Base-by-base conservation (phyloP, 2,888 invertebrate genomes). In the Melinaea menophilus region DNA sequence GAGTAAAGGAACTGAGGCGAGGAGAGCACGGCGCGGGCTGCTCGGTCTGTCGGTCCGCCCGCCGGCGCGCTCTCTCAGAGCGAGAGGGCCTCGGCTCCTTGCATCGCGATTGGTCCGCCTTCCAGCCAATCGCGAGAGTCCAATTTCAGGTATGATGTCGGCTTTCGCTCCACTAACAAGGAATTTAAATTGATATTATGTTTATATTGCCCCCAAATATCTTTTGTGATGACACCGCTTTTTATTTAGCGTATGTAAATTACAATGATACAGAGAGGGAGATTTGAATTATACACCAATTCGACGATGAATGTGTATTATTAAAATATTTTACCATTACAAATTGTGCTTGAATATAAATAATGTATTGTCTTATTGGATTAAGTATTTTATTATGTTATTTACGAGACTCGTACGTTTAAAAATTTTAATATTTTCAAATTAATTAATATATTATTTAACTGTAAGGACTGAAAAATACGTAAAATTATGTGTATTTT, bases 121-220 rank as follows among this genome's bases (percentile, higher is more conserved):
- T 1, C 57, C 71, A 55, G 63, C 90, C 90, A 89, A 90, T 90
- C 63, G 56, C 48, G 63, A 54, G 46, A 60, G 71, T 62, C 72
- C 78, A 75, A 76, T 80, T 81, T 82, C 88, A 86, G 88, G 87
- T 89, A 89, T 90, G 86, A 88, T 90, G 90, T 90, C 90, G 90
- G 90, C 90, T 90, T 89, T 89, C 88, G 88, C 85, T 87, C 81
- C 88, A 89, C 90, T 90, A 90, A 90, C 90, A 87, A 90, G 90
- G 88, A 90, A 90, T 90, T 90, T 89, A 90, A 90, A 90, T 90
- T 90, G 90, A 89, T 90, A 90, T 90, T 90, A 90, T 90, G 90
- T 90, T 90, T 90, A 90, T 90, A 90, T 90, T 90, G 89, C 88
- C 86, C 88, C 89, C 90, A 90, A 90, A 90, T 87, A 88, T 90